Evolutionary conservation across 1,140 invertebrate species (phyloP).

Genomic region (Sarcophaga bullata): DNA sequence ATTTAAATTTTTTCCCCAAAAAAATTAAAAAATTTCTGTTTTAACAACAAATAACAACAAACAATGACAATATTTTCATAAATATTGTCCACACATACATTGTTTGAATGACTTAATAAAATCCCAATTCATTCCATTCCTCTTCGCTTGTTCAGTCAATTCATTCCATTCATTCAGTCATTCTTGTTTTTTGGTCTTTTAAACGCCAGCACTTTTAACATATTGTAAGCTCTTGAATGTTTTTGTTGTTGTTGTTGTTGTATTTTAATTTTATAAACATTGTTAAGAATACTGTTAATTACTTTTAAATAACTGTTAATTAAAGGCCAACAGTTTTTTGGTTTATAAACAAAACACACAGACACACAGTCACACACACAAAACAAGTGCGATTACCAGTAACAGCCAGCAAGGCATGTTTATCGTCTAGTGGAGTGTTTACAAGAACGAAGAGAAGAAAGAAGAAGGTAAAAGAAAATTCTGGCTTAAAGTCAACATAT

Average conservation of each 20-base stretch:
- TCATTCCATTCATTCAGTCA: too few relatives aligned
- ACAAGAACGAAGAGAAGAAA: too few relatives aligned
- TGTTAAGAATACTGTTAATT: constrained; percentile 23
- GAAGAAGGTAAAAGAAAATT: not conserved
- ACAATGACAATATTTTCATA: too few relatives aligned
- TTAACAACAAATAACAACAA: not conserved
- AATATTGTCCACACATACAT: not conserved
- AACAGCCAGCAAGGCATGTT: too few relatives aligned
- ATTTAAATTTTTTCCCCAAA: too few relatives aligned
- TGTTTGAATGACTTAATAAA: not conserved
- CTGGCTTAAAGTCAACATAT: not conserved
- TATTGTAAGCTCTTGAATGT: not conserved
- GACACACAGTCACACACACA: not conserved
- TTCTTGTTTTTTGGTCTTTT: not conserved
- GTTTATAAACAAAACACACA: not conserved
- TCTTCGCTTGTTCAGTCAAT: too few relatives aligned
- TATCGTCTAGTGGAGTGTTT: too few relatives aligned
- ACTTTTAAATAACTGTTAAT: constrained; percentile 24
- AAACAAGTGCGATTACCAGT: too few relatives aligned
- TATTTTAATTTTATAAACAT: too few relatives aligned
- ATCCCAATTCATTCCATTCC: too few relatives aligned
- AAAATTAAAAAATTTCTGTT: not conserved
- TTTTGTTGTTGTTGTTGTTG: not conserved
- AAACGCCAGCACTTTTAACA: not conserved
- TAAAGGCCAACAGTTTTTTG: constrained; percentile 6